Percentiles rank a stretch among this genome's conserved stretches.
phyloP scores from a whole-genome alignment of 2,888 invertebrate species.

The Hypomecis punctinalis region DNA sequence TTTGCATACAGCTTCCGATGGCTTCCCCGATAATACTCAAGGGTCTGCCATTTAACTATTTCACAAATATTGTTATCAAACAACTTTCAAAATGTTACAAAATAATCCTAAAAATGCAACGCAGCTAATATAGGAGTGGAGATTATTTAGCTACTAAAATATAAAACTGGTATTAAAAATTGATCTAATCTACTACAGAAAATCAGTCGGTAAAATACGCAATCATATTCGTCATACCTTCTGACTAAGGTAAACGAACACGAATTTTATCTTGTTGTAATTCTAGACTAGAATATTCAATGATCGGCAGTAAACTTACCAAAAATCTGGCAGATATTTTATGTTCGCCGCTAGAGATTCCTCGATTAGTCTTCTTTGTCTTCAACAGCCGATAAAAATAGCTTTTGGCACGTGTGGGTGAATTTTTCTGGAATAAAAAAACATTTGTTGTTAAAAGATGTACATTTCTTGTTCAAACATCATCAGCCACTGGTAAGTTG shows the following conservation, averaged over 20 bases:
- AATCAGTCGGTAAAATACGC: no score
- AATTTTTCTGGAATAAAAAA: slow-evolving; percentile 80
- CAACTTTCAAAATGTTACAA: no score
- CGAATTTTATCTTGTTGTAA: neutral
- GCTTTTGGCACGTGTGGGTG: slow-evolving; percentile 88
- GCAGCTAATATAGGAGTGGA: no score
- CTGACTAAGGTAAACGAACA: neutral
- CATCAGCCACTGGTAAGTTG: neutral
- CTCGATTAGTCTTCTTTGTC: slow-evolving; percentile 80
- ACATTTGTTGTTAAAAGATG: slow-evolving; percentile 21
- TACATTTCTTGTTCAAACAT: neutral
- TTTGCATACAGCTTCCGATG: no score
- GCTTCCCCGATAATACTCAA: no score
- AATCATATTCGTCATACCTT: neutral
- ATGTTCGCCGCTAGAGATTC: neutral
- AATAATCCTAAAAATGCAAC: no score
- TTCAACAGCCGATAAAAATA: slow-evolving; percentile 92
- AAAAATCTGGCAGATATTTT: neutral
- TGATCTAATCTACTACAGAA: no score
- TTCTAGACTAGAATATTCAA: slow-evolving; percentile 6
- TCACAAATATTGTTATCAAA: no score
- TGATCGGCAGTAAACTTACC: neutral
- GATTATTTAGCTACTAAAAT: no score
- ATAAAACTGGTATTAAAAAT: no score
- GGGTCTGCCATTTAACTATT: no score